Conservation (phyloP, 2,888 invertebrate genomes). For the Lutraria lutraria region DNA sequence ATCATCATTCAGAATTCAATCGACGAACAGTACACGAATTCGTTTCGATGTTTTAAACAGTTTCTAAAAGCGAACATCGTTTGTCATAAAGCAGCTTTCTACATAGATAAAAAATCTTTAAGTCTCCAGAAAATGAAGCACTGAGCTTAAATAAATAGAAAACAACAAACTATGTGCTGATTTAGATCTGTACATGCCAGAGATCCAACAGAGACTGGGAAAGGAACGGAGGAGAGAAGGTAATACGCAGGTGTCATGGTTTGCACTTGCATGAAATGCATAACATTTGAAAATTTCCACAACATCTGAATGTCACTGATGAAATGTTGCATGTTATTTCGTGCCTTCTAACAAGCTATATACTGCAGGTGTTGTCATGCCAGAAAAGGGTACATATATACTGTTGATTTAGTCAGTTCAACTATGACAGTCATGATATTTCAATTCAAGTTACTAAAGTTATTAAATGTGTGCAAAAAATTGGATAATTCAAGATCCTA, state of each 20-base stretch:
- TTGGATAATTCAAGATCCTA: too few species aligned
- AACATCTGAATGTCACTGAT: slow-evolving; percentile 12
- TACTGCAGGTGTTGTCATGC: not conserved
- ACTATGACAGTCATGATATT: not conserved
- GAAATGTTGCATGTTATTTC: not conserved
- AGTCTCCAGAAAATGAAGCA: not conserved
- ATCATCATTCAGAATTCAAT: too few species aligned
- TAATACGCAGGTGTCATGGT: not conserved
- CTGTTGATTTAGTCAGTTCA: not conserved
- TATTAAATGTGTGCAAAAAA: too few species aligned
- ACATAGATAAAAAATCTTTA: not conserved
- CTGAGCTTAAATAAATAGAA: not conserved
- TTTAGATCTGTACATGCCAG: not conserved
- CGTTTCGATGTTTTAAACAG: too few species aligned
- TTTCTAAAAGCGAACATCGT: too few species aligned
- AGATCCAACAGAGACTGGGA: not conserved
- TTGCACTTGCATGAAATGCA: not conserved
- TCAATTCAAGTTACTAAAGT: not conserved
- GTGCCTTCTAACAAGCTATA: not conserved
- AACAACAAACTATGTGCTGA: not conserved
- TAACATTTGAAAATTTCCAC: slow-evolving; percentile 21
- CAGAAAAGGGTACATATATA: not conserved
- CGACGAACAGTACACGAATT: too few species aligned
- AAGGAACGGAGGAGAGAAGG: too few species aligned
- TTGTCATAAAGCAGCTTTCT: not conserved